Evolutionary conservation across 92 coral and sea anemone species (phyloP).

Genomic region (Anthopleura xanthogrammica): DNA sequence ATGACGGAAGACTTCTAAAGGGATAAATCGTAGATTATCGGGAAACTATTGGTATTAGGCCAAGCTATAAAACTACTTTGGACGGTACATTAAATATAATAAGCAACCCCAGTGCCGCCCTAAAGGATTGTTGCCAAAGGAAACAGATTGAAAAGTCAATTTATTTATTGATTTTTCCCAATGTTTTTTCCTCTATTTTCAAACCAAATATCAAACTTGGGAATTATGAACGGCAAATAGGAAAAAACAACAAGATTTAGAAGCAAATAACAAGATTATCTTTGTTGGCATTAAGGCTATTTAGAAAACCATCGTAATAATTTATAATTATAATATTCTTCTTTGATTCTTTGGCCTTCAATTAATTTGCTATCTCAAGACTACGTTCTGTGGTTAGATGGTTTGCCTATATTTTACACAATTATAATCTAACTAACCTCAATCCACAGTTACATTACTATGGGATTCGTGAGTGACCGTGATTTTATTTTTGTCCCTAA

Average conservation of each 20-base stretch:
- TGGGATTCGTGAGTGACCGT: background rate
- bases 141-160: background rate
- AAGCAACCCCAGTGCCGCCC: background rate
- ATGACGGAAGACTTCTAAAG: slow-evolving; percentile 5
- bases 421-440: background rate
- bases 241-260: background rate
- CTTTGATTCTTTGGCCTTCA: background rate
- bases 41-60: background rate
- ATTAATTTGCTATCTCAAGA: slow-evolving; percentile 1
- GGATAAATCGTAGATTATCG: slow-evolving; percentile 13
- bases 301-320: background rate
- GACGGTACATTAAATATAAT: background rate
- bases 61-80: background rate
- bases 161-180: background rate
- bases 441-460: background rate
- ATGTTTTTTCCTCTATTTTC: background rate
- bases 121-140: background rate
- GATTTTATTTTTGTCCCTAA: background rate
- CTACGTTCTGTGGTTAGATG: background rate
- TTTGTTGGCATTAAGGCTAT: background rate
- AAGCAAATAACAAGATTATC: background rate
- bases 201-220: background rate
- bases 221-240: background rate
- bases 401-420: background rate
- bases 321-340: background rate